Evolutionary conservation across 2,888 invertebrate species (phyloP).

Genomic region (Sinohyriopsis cumingii): DNA sequence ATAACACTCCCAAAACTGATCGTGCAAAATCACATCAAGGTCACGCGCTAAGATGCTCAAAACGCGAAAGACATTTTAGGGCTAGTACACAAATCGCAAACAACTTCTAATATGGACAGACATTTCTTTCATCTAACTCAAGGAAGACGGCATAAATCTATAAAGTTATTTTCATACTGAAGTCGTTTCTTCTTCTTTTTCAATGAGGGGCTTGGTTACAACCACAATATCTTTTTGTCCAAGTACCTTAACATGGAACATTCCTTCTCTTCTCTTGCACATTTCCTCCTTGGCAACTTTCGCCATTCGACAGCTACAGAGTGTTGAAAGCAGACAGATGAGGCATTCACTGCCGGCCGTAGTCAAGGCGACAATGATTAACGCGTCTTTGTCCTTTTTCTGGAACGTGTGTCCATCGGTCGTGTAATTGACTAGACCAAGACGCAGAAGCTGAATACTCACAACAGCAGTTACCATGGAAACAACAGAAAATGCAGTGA

Average conservation of each 20-base stretch:
- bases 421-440: constrained; percentile 72
- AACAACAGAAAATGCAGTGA: constrained; percentile 71
- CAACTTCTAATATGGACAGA: too few relatives aligned
- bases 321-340: constrained; percentile 67
- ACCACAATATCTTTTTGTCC: constrained; percentile 72
- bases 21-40: too few relatives aligned
- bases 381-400: constrained; percentile 69
- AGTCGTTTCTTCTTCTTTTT: constrained; percentile 36
- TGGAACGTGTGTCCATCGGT: constrained; percentile 72
- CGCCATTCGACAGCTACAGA: constrained; percentile 70
- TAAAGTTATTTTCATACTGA: constrained; percentile 4
- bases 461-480: constrained; percentile 71
- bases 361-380: constrained; percentile 68
- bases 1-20: too few relatives aligned
- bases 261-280: constrained; percentile 69
- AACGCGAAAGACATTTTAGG: too few relatives aligned
- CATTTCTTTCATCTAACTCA: too few relatives aligned
- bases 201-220: constrained; percentile 57
- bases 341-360: constrained; percentile 68
- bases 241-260: constrained; percentile 71
- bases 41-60: too few relatives aligned
- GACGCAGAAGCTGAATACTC: constrained; percentile 72
- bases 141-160: too few relatives aligned
- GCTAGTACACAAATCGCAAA: too few relatives aligned
- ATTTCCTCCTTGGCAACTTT: constrained; percentile 70